Evolutionary conservation across 2,113 vertebrate genomes (phyloP).

Genomic region (Oncorhynchus tshawytscha): DNA sequence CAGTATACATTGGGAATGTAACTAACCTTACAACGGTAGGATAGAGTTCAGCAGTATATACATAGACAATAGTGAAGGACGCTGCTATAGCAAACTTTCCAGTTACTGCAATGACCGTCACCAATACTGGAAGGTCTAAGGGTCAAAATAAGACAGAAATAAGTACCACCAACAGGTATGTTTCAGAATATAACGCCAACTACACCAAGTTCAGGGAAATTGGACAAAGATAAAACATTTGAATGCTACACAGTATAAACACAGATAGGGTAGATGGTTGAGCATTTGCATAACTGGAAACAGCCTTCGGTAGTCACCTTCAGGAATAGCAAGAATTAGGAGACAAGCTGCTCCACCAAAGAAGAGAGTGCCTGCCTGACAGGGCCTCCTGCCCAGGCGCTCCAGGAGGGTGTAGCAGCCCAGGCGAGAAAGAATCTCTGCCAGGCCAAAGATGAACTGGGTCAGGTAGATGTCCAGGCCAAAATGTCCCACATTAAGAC

Average conservation of each 20-base stretch:
- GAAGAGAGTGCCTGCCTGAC: constrained; percentile 61
- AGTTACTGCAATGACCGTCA: constrained; percentile 69
- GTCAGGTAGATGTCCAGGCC: constrained; percentile 92
- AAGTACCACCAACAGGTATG: background rate
- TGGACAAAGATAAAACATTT: no score
- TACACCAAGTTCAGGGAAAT: no score
- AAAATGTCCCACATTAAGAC: constrained; percentile 85
- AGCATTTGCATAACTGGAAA: no score
- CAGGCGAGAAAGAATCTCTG: constrained; percentile 78
- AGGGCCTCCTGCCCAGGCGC: constrained; percentile 76
- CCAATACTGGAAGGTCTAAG: constrained; percentile 63
- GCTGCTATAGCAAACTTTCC: constrained; percentile 71
- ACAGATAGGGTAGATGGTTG: no score
- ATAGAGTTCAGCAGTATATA: constrained; percentile 85
- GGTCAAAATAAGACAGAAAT: background rate
- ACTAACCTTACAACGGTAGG: constrained; percentile 82
- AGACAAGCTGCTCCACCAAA: constrained; percentile 80
- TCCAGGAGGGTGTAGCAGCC: constrained; percentile 70
- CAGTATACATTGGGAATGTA: background rate
- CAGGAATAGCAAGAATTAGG: constrained; percentile 74
- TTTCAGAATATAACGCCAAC: no score
- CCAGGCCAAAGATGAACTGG: constrained; percentile 83
- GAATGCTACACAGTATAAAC: no score
- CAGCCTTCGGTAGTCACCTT: constrained; percentile 63
- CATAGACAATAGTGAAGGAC: constrained; percentile 70